phyloP scores from a whole-genome alignment of 2,888 invertebrate species.

The Latheticus oryzae region DNA sequence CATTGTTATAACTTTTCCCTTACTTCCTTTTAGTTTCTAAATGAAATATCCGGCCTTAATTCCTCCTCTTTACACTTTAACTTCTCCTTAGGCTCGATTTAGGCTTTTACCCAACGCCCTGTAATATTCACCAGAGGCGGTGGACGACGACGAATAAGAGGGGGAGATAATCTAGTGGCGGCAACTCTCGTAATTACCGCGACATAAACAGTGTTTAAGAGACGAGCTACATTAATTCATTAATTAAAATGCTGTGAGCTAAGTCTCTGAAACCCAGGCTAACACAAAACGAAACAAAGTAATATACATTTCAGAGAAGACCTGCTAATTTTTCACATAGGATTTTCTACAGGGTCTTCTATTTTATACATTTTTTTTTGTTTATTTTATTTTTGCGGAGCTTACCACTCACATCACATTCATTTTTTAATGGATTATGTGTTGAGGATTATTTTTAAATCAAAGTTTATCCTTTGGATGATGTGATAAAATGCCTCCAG shows the following conservation, averaged over 20 bases:
- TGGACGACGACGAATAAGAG: constrained; percentile 35
- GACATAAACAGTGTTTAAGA: constrained; percentile 68
- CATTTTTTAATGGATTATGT: constrained; percentile 28
- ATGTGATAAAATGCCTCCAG: constrained; percentile 32
- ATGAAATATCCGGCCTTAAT: constrained; percentile 51
- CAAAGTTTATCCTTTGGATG: constrained; percentile 34
- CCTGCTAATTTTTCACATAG: constrained; percentile 29
- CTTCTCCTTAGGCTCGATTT: constrained; percentile 63
- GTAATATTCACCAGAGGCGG: constrained; percentile 35
- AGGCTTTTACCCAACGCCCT: constrained; percentile 52
- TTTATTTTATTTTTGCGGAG: no score
- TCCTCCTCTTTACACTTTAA: constrained; percentile 58
- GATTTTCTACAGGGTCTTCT: constrained; percentile 17
- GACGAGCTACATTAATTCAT: constrained; percentile 67
- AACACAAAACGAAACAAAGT: constrained; percentile 45
- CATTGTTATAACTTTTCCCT: constrained; percentile 39
- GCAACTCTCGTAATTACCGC: constrained; percentile 66
- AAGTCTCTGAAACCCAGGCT: constrained; percentile 46
- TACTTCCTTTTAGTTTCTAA: constrained; percentile 36
- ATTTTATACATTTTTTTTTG: constrained; percentile 7
- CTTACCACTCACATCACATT: constrained; percentile 9
- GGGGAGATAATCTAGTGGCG: constrained; percentile 59
- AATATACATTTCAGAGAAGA: constrained; percentile 38
- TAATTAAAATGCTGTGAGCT: constrained; percentile 65
- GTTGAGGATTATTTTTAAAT: constrained; percentile 18